Evolutionary conservation across 2,797 vertebrate species (phyloP), one percentile per base, ranked within the genome.

Genomic region (Channallabes apus): DNA sequence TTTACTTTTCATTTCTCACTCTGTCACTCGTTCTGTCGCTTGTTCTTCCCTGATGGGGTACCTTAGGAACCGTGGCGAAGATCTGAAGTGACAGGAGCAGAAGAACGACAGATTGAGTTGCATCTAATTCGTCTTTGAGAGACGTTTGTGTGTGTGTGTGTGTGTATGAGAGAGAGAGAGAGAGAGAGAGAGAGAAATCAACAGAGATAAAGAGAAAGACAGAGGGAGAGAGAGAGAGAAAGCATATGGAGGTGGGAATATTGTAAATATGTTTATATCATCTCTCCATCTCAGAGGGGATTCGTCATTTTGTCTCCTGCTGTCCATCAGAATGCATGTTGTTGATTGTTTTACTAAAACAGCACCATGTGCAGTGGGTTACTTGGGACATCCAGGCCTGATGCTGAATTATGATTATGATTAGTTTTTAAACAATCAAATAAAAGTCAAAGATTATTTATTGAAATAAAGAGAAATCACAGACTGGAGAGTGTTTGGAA

Each of bases 71-170:
- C 0, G 29, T 11, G 65, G 1, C 71, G 80, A 82, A 82, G 80
- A 65, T 59, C 80, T 71, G 65, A 82, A 71, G 51, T 82, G 80
- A 71, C 65, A 68, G 46, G 54, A 59, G 54, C 38, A 29, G n/a
- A 59, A 59, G 51, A 71, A 58, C 27, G 18, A 71, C 27, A 14
- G 80, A 59, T 58, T 82, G 27, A 67, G n/a, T 68, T 82, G 65
- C 41, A 6, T 62, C 58, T 79, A 41, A 79, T 79, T 38, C 0
- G 18, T 54, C 54, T 67, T 81, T 20, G 27, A 35, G 5, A 29
- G 59, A 8, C 6, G 29, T 38, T 7, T 24, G 8, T 35, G 9
- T 35, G 56, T 24, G 18, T 24, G 54, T 6, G 75, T 64, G 62
- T 64, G 62, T 64, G 62, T 64, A n/a, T 64, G 62, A 27, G 62